Percentiles rank a stretch among this genome's conserved stretches.
Evolutionary conservation across 2,888 invertebrate species (phyloP).

Genomic region (Ophion costatus): DNA sequence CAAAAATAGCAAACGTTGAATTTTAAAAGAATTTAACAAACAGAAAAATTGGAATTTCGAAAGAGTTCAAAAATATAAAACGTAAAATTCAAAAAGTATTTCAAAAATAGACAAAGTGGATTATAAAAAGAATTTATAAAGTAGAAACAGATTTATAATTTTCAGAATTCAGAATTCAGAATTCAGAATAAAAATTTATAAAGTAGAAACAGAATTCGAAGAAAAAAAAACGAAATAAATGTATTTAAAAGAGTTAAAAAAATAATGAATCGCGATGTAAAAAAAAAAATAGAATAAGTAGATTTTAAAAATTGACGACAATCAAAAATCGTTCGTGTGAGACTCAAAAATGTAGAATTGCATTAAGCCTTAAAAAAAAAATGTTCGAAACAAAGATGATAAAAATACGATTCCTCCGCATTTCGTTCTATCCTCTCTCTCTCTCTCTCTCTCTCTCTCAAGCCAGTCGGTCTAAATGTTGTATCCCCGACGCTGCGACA

Average conservation of each 20-base stretch:
- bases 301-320: background rate
- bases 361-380: background rate
- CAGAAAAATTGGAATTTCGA: too few species aligned
- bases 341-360: background rate
- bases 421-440: conserved; percentile 50
- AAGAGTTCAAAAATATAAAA: too few species aligned
- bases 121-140: too few species aligned
- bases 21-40: too few species aligned
- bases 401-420: background rate
- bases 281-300: background rate
- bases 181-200: too few species aligned
- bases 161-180: too few species aligned
- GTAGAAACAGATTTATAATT: too few species aligned
- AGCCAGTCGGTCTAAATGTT: conserved; percentile 21
- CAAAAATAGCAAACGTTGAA: too few species aligned
- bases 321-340: background rate
- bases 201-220: too few species aligned
- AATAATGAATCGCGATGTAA: background rate
- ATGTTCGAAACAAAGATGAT: background rate
- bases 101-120: background rate
- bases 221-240: too few species aligned
- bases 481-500: conserved; percentile 31
- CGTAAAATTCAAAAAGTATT: background rate
- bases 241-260: too few species aligned
- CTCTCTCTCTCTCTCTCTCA: background rate